Percentiles rank a stretch among this genome's conserved stretches.
Conservation (phyloP, 2,113 vertebrate genomes). For the Calidris pugnax region DNA sequence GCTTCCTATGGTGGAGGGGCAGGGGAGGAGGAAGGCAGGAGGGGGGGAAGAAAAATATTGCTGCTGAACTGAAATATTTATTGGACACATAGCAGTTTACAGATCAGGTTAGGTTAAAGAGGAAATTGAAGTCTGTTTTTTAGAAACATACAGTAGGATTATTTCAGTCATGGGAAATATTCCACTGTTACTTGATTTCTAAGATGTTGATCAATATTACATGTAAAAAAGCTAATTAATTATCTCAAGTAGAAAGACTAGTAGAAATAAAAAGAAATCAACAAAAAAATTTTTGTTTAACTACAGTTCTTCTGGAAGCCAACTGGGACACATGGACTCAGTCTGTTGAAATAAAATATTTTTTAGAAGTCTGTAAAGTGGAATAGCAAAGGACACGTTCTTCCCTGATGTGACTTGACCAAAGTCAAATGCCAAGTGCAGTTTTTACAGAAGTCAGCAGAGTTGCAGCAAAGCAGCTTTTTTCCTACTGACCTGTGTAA, state of each 20-base stretch:
- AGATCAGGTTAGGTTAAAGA: slow-evolving; percentile 1
- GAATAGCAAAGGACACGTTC: neutral
- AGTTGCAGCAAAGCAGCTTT: neutral
- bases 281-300: neutral
- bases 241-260: neutral
- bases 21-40: no score
- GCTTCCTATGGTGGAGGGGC: neutral
- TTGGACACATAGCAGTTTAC: neutral
- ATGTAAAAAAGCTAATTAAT: neutral
- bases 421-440: neutral
- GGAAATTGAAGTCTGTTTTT: neutral
- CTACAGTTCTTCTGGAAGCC: neutral
- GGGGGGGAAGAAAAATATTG: neutral
- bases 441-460: neutral
- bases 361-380: neutral
- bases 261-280: neutral
- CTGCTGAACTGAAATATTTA: slow-evolving; percentile 24
- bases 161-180: neutral
- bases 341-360: neutral
- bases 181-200: neutral
- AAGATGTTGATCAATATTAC: neutral
- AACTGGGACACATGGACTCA: neutral
- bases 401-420: neutral
- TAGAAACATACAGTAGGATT: neutral
- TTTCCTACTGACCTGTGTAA: neutral